phyloP scores from a whole-genome alignment of 2,888 invertebrate genomes.

The Pristionchus exspectatus region DNA sequence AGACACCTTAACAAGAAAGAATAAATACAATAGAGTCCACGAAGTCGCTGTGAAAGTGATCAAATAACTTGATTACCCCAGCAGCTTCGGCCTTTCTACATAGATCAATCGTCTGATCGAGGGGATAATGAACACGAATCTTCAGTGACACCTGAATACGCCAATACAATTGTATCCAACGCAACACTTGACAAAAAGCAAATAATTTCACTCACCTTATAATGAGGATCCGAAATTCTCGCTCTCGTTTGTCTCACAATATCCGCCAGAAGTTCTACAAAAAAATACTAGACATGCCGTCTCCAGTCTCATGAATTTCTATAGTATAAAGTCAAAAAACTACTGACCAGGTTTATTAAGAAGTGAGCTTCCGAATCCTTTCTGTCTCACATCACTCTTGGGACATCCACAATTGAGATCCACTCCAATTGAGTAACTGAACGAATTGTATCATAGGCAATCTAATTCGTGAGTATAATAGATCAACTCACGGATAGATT shows the following conservation, averaged over 20 bases:
- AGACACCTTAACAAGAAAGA: conserved; percentile 73
- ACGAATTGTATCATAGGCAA: not conserved
- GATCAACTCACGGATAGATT: conserved; percentile 85
- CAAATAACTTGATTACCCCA: conserved; percentile 58
- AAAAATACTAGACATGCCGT: not conserved
- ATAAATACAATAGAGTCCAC: not conserved
- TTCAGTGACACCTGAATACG: conserved; percentile 87
- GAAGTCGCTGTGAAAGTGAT: not conserved
- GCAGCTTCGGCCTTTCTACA: conserved; percentile 72
- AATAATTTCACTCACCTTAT: conserved; percentile 82
- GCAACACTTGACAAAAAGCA: no score
- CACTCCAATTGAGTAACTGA: conserved; percentile 90
- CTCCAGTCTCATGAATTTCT: not conserved
- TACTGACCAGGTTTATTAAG: conserved; percentile 51
- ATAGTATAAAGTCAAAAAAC: not conserved
- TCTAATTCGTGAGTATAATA: not conserved
- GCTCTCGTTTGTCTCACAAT: conserved; percentile 88
- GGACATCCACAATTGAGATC: conserved; percentile 99
- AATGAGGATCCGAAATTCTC: conserved; percentile 85
- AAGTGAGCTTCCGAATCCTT: conserved; percentile 69
- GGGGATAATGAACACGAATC: conserved; percentile 88
- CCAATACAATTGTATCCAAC: not conserved
- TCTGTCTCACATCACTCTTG: conserved; percentile 81
- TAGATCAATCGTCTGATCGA: conserved; percentile 86
- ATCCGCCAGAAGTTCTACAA: conserved; percentile 90